A percentile compares a stretch with the other conserved stretches of the same genome.
phyloP scores from a whole-genome alignment of 2,797 vertebrate genomes.

The Cyprinodon diabolis region DNA sequence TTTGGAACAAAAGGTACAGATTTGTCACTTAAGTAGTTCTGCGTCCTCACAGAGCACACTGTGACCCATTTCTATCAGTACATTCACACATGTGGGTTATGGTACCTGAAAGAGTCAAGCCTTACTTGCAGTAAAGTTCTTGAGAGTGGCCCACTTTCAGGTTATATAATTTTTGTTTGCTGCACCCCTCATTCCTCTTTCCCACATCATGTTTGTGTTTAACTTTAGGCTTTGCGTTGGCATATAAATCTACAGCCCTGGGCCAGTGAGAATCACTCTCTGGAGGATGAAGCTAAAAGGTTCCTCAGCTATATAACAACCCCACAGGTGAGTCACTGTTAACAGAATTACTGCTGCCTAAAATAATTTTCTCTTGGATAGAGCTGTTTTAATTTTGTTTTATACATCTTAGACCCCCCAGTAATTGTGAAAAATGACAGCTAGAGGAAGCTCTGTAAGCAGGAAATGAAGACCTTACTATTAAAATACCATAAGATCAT shows the following conservation, averaged over 20 bases:
- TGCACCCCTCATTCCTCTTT: constrained; percentile 2
- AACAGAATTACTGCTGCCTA: not conserved
- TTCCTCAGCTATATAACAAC: constrained; percentile 92
- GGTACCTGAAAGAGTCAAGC: constrained; percentile 44
- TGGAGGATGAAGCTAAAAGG: constrained; percentile 88
- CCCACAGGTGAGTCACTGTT: constrained; percentile 82
- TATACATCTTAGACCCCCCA: not conserved
- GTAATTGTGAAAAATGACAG: not conserved
- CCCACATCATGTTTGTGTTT: constrained; percentile 8
- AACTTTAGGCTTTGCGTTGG: constrained; percentile 85
- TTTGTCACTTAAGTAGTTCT: constrained; percentile 31
- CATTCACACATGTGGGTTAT: constrained; percentile 39
- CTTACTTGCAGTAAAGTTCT: constrained; percentile 38
- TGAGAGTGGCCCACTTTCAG: constrained; percentile 47
- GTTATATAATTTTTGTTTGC: constrained; percentile 26
- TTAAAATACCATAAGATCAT: not conserved
- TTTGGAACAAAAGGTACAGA: constrained; percentile 26
- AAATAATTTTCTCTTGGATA: not conserved
- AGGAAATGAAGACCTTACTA: not conserved
- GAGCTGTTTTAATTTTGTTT: not conserved
- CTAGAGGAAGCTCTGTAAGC: not conserved
- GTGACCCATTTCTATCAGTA: constrained; percentile 59
- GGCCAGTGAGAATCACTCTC: constrained; percentile 81
- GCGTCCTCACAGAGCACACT: constrained; percentile 37
- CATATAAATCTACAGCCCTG: constrained; percentile 80